Conservation (phyloP, 2,113 vertebrate species). For the Nycticorax nycticorax region DNA sequence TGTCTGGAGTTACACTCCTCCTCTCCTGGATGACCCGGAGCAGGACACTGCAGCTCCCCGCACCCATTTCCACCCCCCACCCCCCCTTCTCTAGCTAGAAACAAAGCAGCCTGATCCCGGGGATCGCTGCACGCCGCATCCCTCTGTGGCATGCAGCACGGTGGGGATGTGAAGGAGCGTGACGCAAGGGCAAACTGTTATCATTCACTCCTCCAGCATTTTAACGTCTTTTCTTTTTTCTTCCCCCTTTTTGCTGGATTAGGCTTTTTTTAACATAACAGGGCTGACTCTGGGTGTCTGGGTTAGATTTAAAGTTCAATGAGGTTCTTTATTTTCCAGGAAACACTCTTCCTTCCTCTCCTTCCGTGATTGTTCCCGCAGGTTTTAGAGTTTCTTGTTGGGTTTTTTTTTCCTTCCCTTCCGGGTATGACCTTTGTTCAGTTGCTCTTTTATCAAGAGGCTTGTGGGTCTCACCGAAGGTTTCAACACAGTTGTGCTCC, state of each 20-base stretch:
- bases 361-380: slow-evolving; percentile 1
- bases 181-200: background rate
- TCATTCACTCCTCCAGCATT: background rate
- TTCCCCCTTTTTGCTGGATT: background rate
- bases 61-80: background rate
- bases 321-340: slow-evolving; percentile 49
- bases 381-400: background rate
- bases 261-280: background rate
- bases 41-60: background rate
- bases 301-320: slow-evolving; percentile 22
- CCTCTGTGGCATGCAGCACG: fast-evolving
- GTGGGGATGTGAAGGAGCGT: background rate
- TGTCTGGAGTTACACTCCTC: background rate
- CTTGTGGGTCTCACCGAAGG: background rate
- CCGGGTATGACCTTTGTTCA: background rate
- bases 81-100: background rate
- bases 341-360: slow-evolving; percentile 57
- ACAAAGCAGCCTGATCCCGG: background rate
- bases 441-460: background rate
- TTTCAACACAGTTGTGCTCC: background rate
- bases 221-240: background rate
- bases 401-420: background rate
- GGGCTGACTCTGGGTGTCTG: background rate
- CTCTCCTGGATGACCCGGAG: background rate
- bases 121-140: background rate